A percentile compares a stretch with the other conserved stretches of the same genome.
Evolutionary conservation across 2,113 vertebrate species (phyloP).

Genomic region (Fregetta grallaria): DNA sequence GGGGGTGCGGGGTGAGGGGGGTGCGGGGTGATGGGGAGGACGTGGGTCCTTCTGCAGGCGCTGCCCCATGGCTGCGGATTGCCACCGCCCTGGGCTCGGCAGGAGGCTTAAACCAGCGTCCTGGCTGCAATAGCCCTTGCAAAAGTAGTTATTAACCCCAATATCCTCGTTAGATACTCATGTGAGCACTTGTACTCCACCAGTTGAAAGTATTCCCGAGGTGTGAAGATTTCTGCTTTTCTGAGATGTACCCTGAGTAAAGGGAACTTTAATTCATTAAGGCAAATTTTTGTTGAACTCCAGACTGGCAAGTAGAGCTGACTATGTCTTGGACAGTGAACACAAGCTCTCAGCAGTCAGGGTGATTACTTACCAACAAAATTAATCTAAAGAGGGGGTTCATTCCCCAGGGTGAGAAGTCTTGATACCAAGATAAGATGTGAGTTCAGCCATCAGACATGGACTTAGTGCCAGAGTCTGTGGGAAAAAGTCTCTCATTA

Average conservation of each 20-base stretch:
- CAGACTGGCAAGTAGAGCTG: background rate
- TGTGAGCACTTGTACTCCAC: background rate
- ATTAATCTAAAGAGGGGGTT: background rate
- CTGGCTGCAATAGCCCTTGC: background rate
- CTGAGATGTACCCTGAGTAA: background rate
- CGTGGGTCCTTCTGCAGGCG: background rate
- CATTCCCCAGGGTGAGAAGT: background rate
- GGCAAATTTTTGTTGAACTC: background rate
- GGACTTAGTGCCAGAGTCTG: background rate
- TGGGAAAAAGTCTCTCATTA: background rate
- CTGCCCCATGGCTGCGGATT: accelerated
- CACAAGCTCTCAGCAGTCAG: background rate
- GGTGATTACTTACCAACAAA: background rate
- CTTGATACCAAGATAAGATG: background rate
- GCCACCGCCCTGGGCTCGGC: background rate
- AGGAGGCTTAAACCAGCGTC: background rate
- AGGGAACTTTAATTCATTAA: background rate
- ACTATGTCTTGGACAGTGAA: background rate
- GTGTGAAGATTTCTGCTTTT: background rate
- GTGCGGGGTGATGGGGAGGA: background rate
- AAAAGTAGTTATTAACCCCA: background rate
- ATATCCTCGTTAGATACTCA: background rate
- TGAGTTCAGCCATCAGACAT: background rate
- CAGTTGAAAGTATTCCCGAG: background rate
- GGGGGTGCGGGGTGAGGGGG: background rate